Conservation (phyloP, 2,888 invertebrate genomes). For the Chironomus riparius region DNA sequence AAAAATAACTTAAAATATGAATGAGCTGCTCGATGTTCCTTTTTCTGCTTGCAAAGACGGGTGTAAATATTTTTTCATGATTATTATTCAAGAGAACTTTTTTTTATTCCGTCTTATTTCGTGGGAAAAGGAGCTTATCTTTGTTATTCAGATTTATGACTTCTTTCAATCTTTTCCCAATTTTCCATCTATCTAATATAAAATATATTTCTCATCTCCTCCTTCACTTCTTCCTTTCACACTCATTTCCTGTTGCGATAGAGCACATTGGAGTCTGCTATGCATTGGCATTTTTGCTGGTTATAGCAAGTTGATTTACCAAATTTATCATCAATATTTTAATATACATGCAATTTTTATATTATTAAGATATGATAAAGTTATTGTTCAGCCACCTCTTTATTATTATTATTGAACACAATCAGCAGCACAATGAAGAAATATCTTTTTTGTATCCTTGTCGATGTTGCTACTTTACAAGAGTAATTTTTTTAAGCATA, state of each 20-base stretch:
- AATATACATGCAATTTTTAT: neutral
- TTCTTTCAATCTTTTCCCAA: neutral
- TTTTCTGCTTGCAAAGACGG: neutral
- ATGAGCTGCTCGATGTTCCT: conserved; percentile 8
- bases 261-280: conserved; percentile 1
- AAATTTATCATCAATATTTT: conserved; percentile 24
- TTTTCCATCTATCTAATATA: neutral
- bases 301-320: conserved; percentile 1
- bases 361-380: neutral
- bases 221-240: neutral
- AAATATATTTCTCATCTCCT: too few relatives aligned
- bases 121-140: conserved; percentile 22
- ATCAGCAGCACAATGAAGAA: neutral
- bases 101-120: neutral
- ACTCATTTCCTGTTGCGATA: conserved; percentile 16
- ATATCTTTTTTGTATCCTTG: neutral
- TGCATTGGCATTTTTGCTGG: neutral
- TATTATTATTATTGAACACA: neutral
- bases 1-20: conserved; percentile 18
- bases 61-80: conserved; percentile 24
- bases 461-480: neutral
- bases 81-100: conserved; percentile 19
- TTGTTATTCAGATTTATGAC: conserved; percentile 26
- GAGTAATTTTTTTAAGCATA: neutral
- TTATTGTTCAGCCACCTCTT: neutral